Percentiles rank a stretch among this genome's conserved stretches.
Evolutionary conservation across 2,797 vertebrate species (phyloP).

Genomic region (Natrix natrix): DNA sequence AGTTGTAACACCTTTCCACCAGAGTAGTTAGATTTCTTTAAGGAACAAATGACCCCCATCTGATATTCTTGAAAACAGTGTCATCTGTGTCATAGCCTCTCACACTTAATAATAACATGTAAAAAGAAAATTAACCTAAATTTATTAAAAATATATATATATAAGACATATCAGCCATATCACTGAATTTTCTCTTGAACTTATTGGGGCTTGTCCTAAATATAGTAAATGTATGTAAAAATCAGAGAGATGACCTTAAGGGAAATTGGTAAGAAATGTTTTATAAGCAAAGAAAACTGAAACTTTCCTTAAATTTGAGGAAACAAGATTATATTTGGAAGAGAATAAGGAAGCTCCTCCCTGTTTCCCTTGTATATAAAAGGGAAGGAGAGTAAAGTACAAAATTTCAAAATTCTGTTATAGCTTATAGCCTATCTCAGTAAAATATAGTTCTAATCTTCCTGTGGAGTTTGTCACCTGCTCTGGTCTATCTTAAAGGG

Average conservation of each 20-base stretch:
- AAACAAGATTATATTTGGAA: neutral
- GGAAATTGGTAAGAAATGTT: neutral
- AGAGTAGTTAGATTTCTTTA: slow-evolving; percentile 63
- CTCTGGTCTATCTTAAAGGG: neutral
- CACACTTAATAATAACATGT: slow-evolving; percentile 69
- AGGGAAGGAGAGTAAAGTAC: neutral
- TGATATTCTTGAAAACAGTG: slow-evolving; percentile 64
- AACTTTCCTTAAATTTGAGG: neutral
- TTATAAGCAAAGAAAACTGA: neutral
- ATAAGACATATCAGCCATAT: slow-evolving; percentile 62
- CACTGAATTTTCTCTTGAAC: slow-evolving; percentile 59
- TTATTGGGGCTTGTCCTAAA: slow-evolving; percentile 8
- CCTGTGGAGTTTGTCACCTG: neutral
- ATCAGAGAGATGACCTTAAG: neutral
- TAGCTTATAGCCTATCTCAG: neutral
- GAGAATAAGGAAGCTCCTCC: neutral
- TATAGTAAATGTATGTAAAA: neutral
- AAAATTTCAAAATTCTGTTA: neutral
- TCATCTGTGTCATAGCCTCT: slow-evolving; percentile 54
- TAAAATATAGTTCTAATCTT: neutral
- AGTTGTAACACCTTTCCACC: slow-evolving; percentile 62
- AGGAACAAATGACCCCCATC: slow-evolving; percentile 67
- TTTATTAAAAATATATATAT: slow-evolving; percentile 69
- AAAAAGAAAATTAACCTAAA: slow-evolving; percentile 66
- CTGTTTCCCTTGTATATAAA: neutral